phyloP scores from a whole-genome alignment of 2,113 vertebrate species.

The Pycnonotus jocosus region DNA sequence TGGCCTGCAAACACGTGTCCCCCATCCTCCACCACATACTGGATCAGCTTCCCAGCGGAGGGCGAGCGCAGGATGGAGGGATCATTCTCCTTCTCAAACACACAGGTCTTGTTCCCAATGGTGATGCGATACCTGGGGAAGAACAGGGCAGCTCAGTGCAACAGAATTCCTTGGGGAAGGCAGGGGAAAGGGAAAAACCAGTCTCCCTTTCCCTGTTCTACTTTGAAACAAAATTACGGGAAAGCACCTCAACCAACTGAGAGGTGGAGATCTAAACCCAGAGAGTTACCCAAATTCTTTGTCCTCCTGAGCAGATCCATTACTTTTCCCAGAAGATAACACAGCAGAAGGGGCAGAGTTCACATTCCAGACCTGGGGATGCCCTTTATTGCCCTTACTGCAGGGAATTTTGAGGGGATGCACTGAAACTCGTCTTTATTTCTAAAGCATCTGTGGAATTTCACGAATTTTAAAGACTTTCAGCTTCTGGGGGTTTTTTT shows the following conservation, averaged over 20 bases:
- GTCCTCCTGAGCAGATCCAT: neutral
- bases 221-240: neutral
- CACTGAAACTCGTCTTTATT: neutral
- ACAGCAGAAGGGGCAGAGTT: neutral
- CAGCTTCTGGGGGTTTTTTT: neutral
- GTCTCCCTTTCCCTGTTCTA: neutral
- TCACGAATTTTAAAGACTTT: neutral
- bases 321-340: neutral
- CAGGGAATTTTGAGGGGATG: neutral
- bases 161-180: neutral
- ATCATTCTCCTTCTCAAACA: constrained; percentile 98
- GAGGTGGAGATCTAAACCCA: neutral
- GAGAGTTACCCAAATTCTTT: neutral
- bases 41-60: constrained; percentile 95
- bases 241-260: neutral
- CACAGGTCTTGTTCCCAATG: constrained; percentile 98
- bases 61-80: constrained; percentile 93
- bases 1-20: constrained; percentile 95
- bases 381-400: neutral
- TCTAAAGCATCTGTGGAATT: neutral
- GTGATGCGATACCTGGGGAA: constrained; percentile 90
- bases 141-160: neutral
- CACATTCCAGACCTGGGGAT: neutral
- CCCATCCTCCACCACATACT: constrained; percentile 94
- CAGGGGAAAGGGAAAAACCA: neutral